Evolutionary conservation across 2,113 vertebrate species (phyloP).

Genomic region (Eptesicus fuscus): DNA sequence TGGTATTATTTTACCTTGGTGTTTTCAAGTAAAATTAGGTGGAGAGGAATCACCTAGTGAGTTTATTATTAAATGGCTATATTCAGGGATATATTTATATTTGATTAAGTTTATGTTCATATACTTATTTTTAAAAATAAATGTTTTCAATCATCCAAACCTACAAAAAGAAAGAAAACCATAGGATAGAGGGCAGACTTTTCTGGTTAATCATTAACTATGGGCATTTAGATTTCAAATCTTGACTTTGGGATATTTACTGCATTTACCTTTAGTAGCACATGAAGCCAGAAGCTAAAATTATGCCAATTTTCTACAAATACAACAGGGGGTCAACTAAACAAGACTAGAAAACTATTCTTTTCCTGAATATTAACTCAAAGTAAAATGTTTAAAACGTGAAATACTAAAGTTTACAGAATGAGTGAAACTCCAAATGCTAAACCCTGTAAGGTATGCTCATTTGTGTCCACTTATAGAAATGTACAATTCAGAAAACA

Average conservation of each 20-base stretch:
- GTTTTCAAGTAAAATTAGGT: neutral
- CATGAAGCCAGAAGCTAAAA: neutral
- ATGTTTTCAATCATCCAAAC: conserved; percentile 10
- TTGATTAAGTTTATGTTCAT: neutral
- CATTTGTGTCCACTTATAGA: neutral
- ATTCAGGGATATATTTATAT: neutral
- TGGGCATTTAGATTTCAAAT: neutral
- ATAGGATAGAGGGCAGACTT: neutral
- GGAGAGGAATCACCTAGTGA: neutral
- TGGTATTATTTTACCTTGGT: neutral
- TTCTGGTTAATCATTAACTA: neutral
- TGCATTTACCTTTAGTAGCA: neutral
- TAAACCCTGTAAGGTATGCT: neutral
- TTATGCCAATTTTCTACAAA: neutral
- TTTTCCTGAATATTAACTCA: neutral
- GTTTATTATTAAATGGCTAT: neutral
- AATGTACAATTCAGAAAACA: neutral
- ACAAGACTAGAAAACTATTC: neutral
- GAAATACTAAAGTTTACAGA: neutral
- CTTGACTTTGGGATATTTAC: neutral
- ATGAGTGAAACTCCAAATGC: neutral
- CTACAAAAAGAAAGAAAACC: conserved; percentile 29
- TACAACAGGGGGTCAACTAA: neutral
- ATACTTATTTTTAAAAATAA: neutral
- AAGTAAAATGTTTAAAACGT: neutral